Evolutionary conservation across 1,140 invertebrate species (phyloP).

Genomic region (Bombus consobrinus): DNA sequence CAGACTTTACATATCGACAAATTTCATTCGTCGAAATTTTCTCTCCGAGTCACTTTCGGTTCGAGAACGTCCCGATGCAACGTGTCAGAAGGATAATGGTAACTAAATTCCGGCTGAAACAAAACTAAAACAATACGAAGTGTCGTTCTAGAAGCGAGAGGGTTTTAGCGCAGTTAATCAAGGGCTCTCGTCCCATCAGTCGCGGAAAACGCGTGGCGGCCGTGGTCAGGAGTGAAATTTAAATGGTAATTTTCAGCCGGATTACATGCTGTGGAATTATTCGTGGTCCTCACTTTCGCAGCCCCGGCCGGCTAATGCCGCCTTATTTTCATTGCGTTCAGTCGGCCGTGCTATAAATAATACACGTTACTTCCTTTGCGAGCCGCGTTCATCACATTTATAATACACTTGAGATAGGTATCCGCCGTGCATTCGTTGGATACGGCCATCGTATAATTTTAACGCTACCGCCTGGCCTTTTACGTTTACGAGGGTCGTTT

Average conservation of each 20-base stretch:
- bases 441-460: slow-evolving; percentile 41
- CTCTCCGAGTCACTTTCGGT: background rate
- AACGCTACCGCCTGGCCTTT: slow-evolving; percentile 37
- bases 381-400: slow-evolving; percentile 32
- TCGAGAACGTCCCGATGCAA: too few relatives aligned
- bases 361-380: slow-evolving; percentile 33
- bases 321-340: slow-evolving; percentile 45
- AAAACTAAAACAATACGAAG: background rate
- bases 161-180: slow-evolving; percentile 22
- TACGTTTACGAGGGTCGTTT: slow-evolving; percentile 46
- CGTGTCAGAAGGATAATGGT: too few relatives aligned
- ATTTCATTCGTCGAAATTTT: background rate
- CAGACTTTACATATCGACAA: slow-evolving; percentile 3
- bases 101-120: background rate
- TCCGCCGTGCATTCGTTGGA: slow-evolving; percentile 2
- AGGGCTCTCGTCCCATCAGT: slow-evolving; percentile 16
- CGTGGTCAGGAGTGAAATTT: background rate
- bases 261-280: slow-evolving; percentile 32
- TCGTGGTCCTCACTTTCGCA: slow-evolving; percentile 1
- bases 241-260: slow-evolving; percentile 47
- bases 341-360: slow-evolving; percentile 18
- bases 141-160: background rate
- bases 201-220: background rate
- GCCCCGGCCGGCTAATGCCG: slow-evolving; percentile 10
- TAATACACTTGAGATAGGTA: slow-evolving; percentile 47